A percentile compares a stretch with the other conserved stretches of the same genome.
Evolutionary conservation across 2,888 invertebrate species (phyloP).

Genomic region (Cyrtodaria siliqua): DNA sequence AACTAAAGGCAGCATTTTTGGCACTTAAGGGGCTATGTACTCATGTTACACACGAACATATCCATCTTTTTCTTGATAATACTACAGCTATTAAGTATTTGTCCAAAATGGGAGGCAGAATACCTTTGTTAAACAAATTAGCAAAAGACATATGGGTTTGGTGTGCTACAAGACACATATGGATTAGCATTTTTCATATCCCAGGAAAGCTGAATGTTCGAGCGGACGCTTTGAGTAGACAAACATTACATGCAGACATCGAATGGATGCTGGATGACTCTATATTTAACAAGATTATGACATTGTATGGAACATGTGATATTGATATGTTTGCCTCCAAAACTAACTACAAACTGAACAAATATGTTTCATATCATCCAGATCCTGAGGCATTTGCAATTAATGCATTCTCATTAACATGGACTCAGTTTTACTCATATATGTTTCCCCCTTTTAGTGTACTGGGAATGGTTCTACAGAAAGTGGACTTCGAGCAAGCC

Average conservation of each 20-base stretch:
- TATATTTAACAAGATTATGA: constrained; percentile 18
- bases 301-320: too few species aligned
- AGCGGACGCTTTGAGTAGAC: constrained; percentile 25
- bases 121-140: not conserved
- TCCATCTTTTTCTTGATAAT: too few species aligned
- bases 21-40: too few species aligned
- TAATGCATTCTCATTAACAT: too few species aligned
- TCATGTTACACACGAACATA: too few species aligned
- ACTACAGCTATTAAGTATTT: too few species aligned
- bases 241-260: constrained; percentile 18
- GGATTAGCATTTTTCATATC: constrained; percentile 33
- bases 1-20: too few species aligned
- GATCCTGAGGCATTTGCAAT: too few species aligned
- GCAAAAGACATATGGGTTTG: constrained; percentile 29
- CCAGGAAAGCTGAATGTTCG: constrained; percentile 30
- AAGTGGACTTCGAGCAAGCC: constrained; percentile 2
- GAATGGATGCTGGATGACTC: constrained; percentile 25
- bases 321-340: too few species aligned
- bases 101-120: constrained; percentile 9
- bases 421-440: constrained; percentile 1
- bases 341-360: too few species aligned
- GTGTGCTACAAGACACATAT: constrained; percentile 33
- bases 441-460: constrained; percentile 19
- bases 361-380: too few species aligned
- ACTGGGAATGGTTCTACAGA: constrained; percentile 2